These are phyloP conservation scores for Tor tambroides DNA, from an alignment of 2,113 vertebrate genomes.

Conservation along the genomic window DNA sequence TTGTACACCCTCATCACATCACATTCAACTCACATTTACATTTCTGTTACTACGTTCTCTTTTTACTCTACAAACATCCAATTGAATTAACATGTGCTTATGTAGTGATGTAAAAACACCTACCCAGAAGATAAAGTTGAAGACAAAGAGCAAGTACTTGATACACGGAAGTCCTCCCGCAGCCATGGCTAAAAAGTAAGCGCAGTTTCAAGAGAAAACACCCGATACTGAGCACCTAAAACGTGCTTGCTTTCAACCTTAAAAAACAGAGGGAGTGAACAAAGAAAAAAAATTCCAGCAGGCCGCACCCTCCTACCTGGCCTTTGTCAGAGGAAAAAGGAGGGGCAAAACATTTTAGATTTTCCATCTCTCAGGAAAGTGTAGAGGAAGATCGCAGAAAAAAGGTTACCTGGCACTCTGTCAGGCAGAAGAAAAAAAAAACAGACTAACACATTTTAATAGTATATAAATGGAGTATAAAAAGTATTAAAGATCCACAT, in stretches of 20 bases:
- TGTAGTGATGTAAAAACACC: constrained; percentile 52
- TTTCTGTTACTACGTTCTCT: background rate
- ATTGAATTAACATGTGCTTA: background rate
- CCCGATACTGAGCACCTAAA: constrained; percentile 18
- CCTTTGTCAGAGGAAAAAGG: constrained; percentile 14
- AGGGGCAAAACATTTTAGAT: background rate
- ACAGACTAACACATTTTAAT: background rate
- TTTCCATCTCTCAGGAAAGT: background rate
- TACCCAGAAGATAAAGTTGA: constrained; percentile 95
- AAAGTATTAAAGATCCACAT: background rate
- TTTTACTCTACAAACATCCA: background rate
- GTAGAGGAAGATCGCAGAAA: background rate
- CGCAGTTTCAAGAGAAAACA: background rate
- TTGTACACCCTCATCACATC: background rate
- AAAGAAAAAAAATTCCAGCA: background rate
- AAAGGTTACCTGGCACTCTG: background rate
- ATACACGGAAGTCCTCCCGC: constrained; percentile 82
- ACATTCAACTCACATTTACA: background rate
- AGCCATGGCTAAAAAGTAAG: constrained; percentile 58
- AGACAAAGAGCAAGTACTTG: constrained; percentile 87
- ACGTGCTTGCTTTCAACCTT: background rate
- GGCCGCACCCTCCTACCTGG: constrained; percentile 40
- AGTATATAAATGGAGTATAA: background rate
- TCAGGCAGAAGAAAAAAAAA: background rate
- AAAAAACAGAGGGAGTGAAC: background rate